A percentile compares a stretch with the other conserved stretches of the same genome.
Conservation (phyloP, 2,113 vertebrate genomes). For the Cathartes aura region DNA sequence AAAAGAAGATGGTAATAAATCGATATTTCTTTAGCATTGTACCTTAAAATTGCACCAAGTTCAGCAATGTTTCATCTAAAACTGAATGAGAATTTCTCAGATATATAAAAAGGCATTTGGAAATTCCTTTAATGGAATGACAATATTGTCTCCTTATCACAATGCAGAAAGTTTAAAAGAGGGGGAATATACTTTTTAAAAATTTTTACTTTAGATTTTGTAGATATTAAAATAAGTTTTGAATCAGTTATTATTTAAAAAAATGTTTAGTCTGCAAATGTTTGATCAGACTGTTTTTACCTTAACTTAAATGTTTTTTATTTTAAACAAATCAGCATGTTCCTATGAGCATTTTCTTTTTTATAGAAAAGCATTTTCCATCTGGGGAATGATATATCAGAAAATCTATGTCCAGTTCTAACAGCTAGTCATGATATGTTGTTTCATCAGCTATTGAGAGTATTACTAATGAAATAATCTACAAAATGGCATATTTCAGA, state of each 20-base stretch:
- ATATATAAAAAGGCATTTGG: not conserved
- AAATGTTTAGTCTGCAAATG: not conserved
- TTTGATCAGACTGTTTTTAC: not conserved
- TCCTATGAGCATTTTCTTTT: not conserved
- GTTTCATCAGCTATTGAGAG: not conserved
- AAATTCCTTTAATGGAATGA: not conserved
- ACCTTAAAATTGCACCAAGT: not conserved
- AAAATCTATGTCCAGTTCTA: not conserved
- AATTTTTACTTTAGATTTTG: not conserved
- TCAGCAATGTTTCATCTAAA: not conserved
- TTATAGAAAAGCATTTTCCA: not conserved
- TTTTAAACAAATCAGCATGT: not conserved
- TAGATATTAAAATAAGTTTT: not conserved
- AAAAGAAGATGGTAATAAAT: not conserved
- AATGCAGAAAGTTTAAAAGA: not conserved
- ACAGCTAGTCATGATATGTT: not conserved
- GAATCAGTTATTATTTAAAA: not conserved
- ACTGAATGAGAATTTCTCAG: not conserved
- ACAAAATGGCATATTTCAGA: not conserved
- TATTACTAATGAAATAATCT: conserved; percentile 18
- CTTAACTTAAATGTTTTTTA: not conserved
- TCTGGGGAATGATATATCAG: not conserved
- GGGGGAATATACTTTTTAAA: not conserved
- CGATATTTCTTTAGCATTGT: not conserved
- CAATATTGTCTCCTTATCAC: not conserved